Percentiles rank a stretch among this genome's conserved stretches.
These are phyloP conservation scores for Tipula vernalis DNA, from an alignment of 2,888 invertebrate species.

Conservation along the genomic window DNA sequence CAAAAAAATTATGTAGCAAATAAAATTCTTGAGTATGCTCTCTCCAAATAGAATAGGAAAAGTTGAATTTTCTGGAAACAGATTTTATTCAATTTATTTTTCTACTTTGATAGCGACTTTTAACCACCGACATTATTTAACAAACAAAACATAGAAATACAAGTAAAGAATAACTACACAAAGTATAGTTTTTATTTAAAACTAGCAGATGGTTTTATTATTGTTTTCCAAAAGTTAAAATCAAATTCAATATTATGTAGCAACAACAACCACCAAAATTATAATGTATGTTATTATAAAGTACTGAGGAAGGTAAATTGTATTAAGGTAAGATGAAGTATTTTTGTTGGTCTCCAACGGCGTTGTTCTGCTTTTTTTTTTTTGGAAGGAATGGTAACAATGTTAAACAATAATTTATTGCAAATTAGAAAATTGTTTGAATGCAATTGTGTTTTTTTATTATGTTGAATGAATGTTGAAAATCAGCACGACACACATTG, in stretches of 20 bases:
- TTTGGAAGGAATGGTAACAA: not conserved
- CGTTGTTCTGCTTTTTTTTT: not conserved
- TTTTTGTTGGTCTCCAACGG: not conserved
- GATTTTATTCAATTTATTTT: not conserved
- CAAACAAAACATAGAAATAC: not conserved
- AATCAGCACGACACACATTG: not conserved
- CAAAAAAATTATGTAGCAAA: not conserved
- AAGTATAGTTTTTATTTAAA: not conserved
- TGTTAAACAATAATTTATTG: not conserved
- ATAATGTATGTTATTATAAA: not conserved
- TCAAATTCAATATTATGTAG: not conserved
- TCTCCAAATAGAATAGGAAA: not conserved
- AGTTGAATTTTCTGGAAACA: not conserved
- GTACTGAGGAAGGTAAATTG: not conserved
- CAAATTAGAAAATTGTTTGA: not conserved
- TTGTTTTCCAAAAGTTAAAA: not conserved
- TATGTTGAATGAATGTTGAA: too few relatives aligned
- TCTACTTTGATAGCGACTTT: not conserved
- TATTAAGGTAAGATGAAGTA: not conserved
- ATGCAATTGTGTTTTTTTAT: not conserved
- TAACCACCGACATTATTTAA: constrained; percentile 4
- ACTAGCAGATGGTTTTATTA: not conserved
- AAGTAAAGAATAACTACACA: not conserved
- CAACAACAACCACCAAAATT: not conserved
- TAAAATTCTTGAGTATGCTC: not conserved